phyloP scores from a whole-genome alignment of 30 jellyfish, hydroid and myxozoan species.

The Aurelia coerulea region DNA sequence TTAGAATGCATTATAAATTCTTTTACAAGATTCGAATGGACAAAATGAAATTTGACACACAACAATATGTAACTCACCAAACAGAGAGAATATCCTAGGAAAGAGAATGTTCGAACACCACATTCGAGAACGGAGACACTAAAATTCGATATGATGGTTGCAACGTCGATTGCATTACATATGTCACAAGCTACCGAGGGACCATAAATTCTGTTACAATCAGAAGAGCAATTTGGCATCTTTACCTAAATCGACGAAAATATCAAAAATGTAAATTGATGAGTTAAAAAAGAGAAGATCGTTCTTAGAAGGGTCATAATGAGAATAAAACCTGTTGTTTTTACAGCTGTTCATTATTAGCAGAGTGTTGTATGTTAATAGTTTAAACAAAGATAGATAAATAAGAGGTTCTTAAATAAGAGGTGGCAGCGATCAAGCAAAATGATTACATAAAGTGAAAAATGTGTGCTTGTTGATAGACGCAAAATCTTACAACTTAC shows the following conservation, averaged over 20 bases:
- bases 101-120: neutral
- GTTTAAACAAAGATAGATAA: no score
- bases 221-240: slow-evolving; percentile 12
- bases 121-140: slow-evolving; percentile 11
- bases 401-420: no score
- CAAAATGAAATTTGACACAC: no score
- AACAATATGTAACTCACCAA: neutral
- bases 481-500: no score
- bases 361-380: no score
- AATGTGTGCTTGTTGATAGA: no score
- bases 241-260: slow-evolving; percentile 4
- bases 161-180: slow-evolving; percentile 27
- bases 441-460: no score
- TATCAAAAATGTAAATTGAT: neutral
- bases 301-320: neutral
- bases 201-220: slow-evolving; percentile 5
- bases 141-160: slow-evolving; percentile 5
- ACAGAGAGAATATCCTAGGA: slow-evolving; percentile 17
- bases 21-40: neutral
- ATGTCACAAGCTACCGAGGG: slow-evolving; percentile 14
- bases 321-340: no score
- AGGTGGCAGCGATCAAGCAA: no score
- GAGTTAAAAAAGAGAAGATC: neutral
- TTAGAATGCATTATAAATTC: neutral
- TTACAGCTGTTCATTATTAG: no score